Percentiles rank a stretch among this genome's conserved stretches.
Conservation (phyloP, 2,113 vertebrate species). For the Microtus pennsylvanicus region DNA sequence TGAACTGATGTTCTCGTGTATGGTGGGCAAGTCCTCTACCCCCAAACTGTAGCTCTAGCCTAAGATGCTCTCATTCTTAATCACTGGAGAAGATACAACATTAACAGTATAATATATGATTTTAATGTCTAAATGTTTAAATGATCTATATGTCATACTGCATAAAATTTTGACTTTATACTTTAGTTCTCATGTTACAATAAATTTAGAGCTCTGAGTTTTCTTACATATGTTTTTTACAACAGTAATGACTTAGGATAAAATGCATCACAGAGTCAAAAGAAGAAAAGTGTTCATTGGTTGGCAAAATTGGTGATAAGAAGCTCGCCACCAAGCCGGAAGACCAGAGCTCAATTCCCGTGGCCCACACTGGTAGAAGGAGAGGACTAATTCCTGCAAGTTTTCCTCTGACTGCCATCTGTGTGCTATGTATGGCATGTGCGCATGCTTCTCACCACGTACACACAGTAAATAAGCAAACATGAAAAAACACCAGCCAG, state of each 20-base stretch:
- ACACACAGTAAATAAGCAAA: background rate
- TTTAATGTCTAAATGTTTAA: conserved; percentile 50
- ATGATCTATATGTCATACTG: background rate
- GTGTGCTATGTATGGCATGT: background rate
- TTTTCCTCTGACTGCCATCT: background rate
- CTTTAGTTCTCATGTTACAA: conserved; percentile 34
- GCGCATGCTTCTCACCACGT: background rate
- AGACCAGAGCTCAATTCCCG: background rate
- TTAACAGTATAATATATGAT: background rate
- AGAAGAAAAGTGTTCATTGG: background rate
- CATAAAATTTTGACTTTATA: conserved; percentile 45
- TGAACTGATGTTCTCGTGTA: background rate
- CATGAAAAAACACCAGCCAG: background rate
- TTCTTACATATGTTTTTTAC: background rate
- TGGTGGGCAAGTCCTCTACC: background rate
- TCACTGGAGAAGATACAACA: background rate
- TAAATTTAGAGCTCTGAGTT: conserved; percentile 40
- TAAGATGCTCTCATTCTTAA: background rate
- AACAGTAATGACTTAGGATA: background rate
- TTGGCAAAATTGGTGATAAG: background rate
- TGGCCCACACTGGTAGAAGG: background rate
- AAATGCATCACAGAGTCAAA: background rate
- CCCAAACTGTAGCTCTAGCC: background rate
- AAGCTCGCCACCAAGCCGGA: background rate
- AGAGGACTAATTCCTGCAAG: background rate